Evolutionary conservation across 2,888 invertebrate species (phyloP).

Genomic region (Scaptomyza polygonia): DNA sequence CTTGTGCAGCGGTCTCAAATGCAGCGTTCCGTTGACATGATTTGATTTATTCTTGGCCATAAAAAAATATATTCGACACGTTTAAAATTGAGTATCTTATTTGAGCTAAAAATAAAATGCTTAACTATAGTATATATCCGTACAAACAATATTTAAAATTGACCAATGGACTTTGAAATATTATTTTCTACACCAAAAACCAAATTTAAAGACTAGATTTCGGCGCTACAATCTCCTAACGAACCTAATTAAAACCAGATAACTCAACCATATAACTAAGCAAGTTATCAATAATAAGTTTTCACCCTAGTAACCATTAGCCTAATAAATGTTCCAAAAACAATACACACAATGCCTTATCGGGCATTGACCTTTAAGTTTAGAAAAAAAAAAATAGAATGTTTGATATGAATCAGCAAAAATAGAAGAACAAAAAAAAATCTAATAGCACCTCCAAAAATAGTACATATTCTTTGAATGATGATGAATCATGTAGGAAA

Average conservation of each 20-base stretch:
- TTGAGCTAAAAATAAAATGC: slow-evolving; percentile 36
- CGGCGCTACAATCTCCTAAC: too few species aligned
- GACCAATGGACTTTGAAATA: too few species aligned
- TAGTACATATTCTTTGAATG: slow-evolving; percentile 22
- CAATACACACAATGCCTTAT: slow-evolving; percentile 46
- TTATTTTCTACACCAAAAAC: too few species aligned
- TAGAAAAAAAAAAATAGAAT: slow-evolving; percentile 6
- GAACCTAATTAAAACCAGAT: background rate
- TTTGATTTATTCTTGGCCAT: background rate
- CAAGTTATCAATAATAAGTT: slow-evolving; percentile 1
- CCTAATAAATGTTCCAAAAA: slow-evolving; percentile 31
- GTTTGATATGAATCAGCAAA: slow-evolving; percentile 40
- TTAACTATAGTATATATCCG: background rate
- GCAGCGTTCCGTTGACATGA: slow-evolving; percentile 18
- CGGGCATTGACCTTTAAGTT: slow-evolving; percentile 57
- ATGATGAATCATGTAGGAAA: slow-evolving; percentile 42
- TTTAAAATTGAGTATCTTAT: background rate
- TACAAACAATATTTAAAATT: too few species aligned
- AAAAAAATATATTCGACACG: slow-evolving; percentile 21
- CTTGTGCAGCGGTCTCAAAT: slow-evolving; percentile 25
- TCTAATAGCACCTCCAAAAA: slow-evolving; percentile 33
- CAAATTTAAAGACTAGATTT: too few species aligned
- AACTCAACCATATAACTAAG: background rate
- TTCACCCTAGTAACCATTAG: slow-evolving; percentile 14
- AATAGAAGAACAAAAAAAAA: slow-evolving; percentile 24